Evolutionary conservation across 92 coral and sea anemone species (phyloP).

Genomic region (Porites lobata): DNA sequence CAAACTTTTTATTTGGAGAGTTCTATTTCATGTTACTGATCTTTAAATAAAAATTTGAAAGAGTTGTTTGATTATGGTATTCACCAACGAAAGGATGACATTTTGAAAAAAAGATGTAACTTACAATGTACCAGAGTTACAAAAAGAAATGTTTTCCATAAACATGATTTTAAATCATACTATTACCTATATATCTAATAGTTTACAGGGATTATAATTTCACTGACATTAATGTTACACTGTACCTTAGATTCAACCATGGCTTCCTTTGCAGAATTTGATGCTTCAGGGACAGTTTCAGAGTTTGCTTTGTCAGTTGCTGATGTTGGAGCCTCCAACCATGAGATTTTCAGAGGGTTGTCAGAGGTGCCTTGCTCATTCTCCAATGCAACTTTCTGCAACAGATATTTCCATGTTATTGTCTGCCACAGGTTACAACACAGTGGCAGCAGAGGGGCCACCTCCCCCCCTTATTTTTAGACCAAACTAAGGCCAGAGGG

Average conservation of each 20-base stretch:
- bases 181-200: not conserved
- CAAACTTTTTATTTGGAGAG: no score
- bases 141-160: not conserved
- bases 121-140: no score
- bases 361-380: conserved; percentile 82
- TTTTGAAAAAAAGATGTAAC: no score
- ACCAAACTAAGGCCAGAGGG: no score
- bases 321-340: conserved; percentile 62
- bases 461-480: no score
- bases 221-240: not conserved
- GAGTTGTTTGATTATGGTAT: no score
- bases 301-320: not conserved
- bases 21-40: no score
- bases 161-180: not conserved
- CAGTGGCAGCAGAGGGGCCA: no score
- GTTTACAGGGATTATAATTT: not conserved
- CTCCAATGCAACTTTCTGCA: conserved; percentile 84
- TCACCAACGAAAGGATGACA: no score
- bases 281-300: conserved; percentile 6
- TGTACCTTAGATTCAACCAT: conserved; percentile 20
- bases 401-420: not conserved
- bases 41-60: no score
- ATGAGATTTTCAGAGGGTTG: conserved; percentile 85
- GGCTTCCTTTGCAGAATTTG: conserved; percentile 37
- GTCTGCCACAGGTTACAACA: no score